Base-by-base conservation (phyloP, 2,888 invertebrate genomes). In the Heptascelio sp. region DNA sequence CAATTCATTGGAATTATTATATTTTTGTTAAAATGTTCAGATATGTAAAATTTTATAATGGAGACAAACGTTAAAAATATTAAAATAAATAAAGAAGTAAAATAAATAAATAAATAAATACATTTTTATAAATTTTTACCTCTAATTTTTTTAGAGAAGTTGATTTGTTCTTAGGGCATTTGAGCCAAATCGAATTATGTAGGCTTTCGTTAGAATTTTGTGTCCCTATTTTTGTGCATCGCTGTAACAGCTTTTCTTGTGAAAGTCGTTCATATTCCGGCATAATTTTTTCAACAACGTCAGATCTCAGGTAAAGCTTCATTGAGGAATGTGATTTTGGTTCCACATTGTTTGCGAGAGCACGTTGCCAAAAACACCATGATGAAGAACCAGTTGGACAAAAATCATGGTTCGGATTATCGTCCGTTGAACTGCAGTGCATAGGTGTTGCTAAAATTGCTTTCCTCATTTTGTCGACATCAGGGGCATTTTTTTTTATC, bases 131-230 rank as follows among this genome's bases (percentile, higher is more conserved):
- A 30, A 30, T 8, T 30, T 30, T 30, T 30, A 6, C 8, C 30
- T 30, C n/a, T n/a, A n/a, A n/a, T n/a, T n/a, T n/a, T n/a, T n/a
- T n/a, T n/a, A n/a, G n/a, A 8, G 8, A 30, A 30, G 30, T 30
- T 30, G 30, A 30, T 30, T 30, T 30, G 8, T 8, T 30, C 8
- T 8, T 30, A 9, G 64, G 64, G 49, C 64, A 64, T 26, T 64
- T 49, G 0, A 46, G 5, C 64, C 64, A 46, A 8, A 64, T 64
- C 1, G 17, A 49, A 17, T 64, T 46, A 13, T 64, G 64, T 1
- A 64, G 26, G 37, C 46, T 64, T 40, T 60, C 60, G 25, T 40
- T 60, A 0, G 30, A 46, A 26, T 64, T 64, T 46, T 64, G 64
- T 3, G 46, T 62, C 2, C 43, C 43, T 13, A 46, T 46, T 62